A percentile compares a stretch with the other conserved stretches of the same genome.
Evolutionary conservation across 2,797 vertebrate genomes (phyloP).

Genomic region (Sphenodon punctatus): DNA sequence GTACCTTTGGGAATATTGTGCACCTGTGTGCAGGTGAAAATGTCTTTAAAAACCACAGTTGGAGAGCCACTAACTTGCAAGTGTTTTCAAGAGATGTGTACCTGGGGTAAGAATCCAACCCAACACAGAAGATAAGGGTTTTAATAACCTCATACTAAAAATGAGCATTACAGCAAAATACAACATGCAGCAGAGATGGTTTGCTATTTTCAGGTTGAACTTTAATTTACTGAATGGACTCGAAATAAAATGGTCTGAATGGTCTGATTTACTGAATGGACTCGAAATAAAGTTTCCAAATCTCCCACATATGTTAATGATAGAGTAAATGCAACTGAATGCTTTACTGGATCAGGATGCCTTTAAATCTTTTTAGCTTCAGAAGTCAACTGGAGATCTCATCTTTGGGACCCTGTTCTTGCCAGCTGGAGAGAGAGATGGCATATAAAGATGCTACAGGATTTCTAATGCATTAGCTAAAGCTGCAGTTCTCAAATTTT

Average conservation of each 20-base stretch:
- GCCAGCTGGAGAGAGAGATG: not conserved
- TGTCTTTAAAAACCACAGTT: no score
- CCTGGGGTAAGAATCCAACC: no score
- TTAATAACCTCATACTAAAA: not conserved
- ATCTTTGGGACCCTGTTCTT: not conserved
- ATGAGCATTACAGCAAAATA: not conserved
- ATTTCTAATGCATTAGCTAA: not conserved
- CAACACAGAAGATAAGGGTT: no score
- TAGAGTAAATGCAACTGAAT: not conserved
- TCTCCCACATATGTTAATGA: not conserved
- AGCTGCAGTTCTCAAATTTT: no score
- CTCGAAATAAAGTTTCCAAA: conserved; percentile 18
- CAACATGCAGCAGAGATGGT: not conserved
- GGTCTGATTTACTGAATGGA: not conserved
- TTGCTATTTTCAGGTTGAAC: not conserved
- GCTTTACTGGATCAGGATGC: not conserved
- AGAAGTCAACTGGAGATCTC: not conserved
- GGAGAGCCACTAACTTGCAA: no score
- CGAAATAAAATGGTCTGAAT: conserved; percentile 18
- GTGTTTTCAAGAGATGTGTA: no score
- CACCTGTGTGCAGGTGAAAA: no score
- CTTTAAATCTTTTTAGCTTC: not conserved
- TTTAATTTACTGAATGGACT: not conserved
- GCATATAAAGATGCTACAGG: not conserved
- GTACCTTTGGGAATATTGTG: no score